These are phyloP conservation scores for Sinella curviseta DNA, from an alignment of 1,140 invertebrate genomes.

Conservation along the genomic window DNA sequence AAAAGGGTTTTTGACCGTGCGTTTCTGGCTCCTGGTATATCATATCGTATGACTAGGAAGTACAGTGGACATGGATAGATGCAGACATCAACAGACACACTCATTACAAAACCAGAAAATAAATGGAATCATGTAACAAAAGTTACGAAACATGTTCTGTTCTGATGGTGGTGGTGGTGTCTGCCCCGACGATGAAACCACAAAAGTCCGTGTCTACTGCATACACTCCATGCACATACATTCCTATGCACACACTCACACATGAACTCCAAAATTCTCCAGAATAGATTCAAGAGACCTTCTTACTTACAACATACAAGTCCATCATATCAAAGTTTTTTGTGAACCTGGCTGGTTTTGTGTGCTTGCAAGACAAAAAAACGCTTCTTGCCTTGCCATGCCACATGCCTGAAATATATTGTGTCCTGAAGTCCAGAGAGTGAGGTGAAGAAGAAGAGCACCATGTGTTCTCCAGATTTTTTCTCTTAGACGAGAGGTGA, in stretches of 20 bases:
- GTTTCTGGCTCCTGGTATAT: too few relatives aligned
- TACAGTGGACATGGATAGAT: too few relatives aligned
- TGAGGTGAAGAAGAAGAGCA: not conserved
- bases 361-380: not conserved
- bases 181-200: not conserved
- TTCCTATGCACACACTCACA: not conserved
- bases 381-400: not conserved
- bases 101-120: not conserved
- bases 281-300: not conserved
- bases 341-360: not conserved
- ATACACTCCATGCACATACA: not conserved
- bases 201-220: not conserved
- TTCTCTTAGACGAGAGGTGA: not conserved
- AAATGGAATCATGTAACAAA: not conserved
- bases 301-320: not conserved
- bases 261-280: not conserved
- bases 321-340: not conserved
- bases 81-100: not conserved
- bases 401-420: too few relatives aligned
- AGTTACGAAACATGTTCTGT: slow-evolving; percentile 1
- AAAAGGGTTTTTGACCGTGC: too few relatives aligned
- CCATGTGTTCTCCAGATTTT: slow-evolving; percentile 19
- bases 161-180: not conserved
- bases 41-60: too few relatives aligned
- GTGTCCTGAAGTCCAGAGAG: too few relatives aligned